A percentile compares a stretch with the other conserved stretches of the same genome.
These are phyloP conservation scores for Ascaphus truei DNA, from an alignment of 2,113 vertebrate species.

Conservation along the genomic window DNA sequence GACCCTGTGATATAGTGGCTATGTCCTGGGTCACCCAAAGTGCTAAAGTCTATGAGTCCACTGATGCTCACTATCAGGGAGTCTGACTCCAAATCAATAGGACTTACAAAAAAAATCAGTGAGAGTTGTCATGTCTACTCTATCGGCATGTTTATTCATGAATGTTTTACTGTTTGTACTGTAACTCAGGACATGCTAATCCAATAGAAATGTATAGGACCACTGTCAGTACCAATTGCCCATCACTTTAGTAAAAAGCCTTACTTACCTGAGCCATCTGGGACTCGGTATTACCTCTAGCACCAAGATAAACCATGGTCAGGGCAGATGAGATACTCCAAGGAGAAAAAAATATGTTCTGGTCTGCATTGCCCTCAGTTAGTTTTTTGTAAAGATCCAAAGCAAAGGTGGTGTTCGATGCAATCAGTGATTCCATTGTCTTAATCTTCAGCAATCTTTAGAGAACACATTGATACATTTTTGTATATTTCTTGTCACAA, in stretches of 20 bases:
- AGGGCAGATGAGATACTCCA: conserved; percentile 79
- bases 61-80: no score
- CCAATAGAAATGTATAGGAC: no score
- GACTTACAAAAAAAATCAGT: no score
- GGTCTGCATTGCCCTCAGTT: conserved; percentile 36
- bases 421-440: conserved; percentile 67
- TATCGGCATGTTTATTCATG: no score
- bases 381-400: conserved; percentile 72
- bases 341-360: conserved; percentile 81
- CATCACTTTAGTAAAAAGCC: background rate
- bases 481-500: background rate
- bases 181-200: no score
- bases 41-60: no score
- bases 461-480: background rate
- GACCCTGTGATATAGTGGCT: no score
- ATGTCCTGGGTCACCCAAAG: no score
- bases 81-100: no score
- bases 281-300: conserved; percentile 69
- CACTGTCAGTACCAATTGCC: no score
- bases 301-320: conserved; percentile 77
- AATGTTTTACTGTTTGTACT: no score
- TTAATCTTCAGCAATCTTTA: conserved; percentile 11
- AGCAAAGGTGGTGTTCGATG: conserved; percentile 73
- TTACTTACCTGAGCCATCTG: conserved; percentile 80
- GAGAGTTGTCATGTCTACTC: no score